Percentiles rank a stretch among this genome's conserved stretches.
Evolutionary conservation across 2,888 invertebrate genomes (phyloP).

Genomic region (Chrysolina haemoptera): DNA sequence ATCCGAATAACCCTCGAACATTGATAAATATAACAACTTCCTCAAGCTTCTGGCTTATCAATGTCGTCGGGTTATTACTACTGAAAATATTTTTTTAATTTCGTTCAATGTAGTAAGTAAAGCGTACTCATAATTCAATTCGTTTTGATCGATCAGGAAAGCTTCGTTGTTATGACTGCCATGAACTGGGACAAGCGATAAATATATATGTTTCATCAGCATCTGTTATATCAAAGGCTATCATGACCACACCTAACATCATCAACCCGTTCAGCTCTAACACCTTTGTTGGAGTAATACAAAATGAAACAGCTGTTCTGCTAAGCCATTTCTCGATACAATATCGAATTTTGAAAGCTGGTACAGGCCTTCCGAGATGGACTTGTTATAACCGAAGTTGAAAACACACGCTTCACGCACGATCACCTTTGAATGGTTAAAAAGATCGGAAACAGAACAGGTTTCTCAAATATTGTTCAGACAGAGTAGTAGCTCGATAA

Average conservation of each 20-base stretch:
- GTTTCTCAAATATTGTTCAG: constrained; percentile 44
- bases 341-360: constrained; percentile 56
- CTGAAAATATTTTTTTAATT: too few species aligned
- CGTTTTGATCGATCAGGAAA: too few species aligned
- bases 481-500: constrained; percentile 4
- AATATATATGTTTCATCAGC: too few species aligned
- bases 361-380: constrained; percentile 61
- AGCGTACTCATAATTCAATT: too few species aligned
- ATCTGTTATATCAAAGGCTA: too few species aligned
- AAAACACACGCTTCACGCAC: constrained; percentile 63
- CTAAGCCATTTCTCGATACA: constrained; percentile 63
- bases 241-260: constrained; percentile 24
- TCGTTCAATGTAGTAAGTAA: too few species aligned
- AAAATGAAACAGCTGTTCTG: constrained; percentile 61
- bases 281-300: constrained; percentile 49
- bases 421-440: constrained; percentile 59
- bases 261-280: constrained; percentile 44
- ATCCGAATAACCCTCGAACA: too few species aligned
- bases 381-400: constrained; percentile 61
- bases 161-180: too few species aligned
- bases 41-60: too few species aligned
- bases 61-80: too few species aligned
- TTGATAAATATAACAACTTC: too few species aligned
- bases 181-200: too few species aligned
- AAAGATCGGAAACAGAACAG: constrained; percentile 56